Percentiles rank a stretch among this genome's conserved stretches.
phyloP scores from a whole-genome alignment of 2,113 vertebrate genomes.

The Aegithalos caudatus region DNA sequence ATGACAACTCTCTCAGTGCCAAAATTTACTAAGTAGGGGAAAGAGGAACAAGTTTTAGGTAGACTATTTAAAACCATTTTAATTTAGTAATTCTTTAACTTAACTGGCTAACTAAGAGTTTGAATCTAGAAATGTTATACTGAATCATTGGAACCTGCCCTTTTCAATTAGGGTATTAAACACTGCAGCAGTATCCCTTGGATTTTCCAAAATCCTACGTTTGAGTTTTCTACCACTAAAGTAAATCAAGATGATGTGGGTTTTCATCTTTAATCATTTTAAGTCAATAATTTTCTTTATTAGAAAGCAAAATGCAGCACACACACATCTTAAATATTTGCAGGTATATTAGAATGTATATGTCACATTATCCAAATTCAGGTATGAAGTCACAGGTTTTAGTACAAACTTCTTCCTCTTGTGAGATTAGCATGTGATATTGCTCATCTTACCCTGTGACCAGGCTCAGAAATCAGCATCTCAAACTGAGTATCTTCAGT shows the following conservation, averaged over 20 bases:
- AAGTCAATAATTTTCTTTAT: background rate
- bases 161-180: background rate
- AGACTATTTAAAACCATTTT: background rate
- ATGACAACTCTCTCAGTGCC: background rate
- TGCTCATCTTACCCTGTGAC: background rate
- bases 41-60: background rate
- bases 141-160: background rate
- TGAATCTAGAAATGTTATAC: background rate
- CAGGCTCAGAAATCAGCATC: background rate
- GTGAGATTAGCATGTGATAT: background rate
- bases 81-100: background rate
- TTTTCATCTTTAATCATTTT: background rate
- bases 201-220: background rate
- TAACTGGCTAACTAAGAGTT: background rate
- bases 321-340: background rate
- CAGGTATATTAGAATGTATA: background rate
- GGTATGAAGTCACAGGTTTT: background rate
- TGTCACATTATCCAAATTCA: background rate
- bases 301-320: background rate
- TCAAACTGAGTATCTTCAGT: background rate
- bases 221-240: background rate
- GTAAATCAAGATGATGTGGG: background rate
- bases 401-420: background rate
- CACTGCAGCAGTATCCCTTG: background rate
- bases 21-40: background rate